These are phyloP conservation scores for Drosophila monieri DNA, from an alignment of 2,888 invertebrate genomes.

Conservation along the genomic window DNA sequence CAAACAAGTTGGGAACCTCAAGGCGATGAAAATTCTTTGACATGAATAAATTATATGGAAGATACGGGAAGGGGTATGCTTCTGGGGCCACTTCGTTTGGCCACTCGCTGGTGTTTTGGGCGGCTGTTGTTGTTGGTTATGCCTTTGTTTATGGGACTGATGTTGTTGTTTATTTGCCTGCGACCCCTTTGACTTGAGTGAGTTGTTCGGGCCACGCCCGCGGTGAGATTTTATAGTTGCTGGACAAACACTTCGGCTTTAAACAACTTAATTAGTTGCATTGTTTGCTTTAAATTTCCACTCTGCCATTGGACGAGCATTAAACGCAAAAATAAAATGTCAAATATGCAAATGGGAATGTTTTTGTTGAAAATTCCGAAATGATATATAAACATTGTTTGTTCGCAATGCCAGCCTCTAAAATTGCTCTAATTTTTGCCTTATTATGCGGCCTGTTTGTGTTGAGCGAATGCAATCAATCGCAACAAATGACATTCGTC, in stretches of 20 bases:
- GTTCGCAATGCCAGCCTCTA: conserved; percentile 15
- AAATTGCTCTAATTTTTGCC: conserved; percentile 50
- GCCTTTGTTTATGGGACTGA: conserved; percentile 28
- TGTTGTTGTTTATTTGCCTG: conserved; percentile 15
- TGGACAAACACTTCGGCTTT: conserved; percentile 30
- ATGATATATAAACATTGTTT: conserved; percentile 44
- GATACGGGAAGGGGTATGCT: conserved; percentile 4
- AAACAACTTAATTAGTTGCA: conserved; percentile 40
- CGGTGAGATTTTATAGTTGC: conserved; percentile 32
- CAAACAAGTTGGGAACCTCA: conserved; percentile 63
- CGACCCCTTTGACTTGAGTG: conserved; percentile 38
- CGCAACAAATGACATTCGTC: conserved; percentile 21
- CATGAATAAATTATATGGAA: conserved; percentile 75
- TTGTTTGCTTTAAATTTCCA: conserved; percentile 27
- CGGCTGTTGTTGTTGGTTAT: conserved; percentile 4
- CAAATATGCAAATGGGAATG: conserved; percentile 41
- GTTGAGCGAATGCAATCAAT: conserved; percentile 28
- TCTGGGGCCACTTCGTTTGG: conserved; percentile 15
- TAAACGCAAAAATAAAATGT: conserved; percentile 8
- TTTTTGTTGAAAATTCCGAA: conserved; percentile 9
- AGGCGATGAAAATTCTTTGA: conserved; percentile 70
- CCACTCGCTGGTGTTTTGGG: conserved; percentile 6
- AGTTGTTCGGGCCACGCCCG: conserved; percentile 32
- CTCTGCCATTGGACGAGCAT: neutral
- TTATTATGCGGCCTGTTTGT: conserved; percentile 32